Base-by-base conservation (phyloP, 2,797 vertebrate species). In the Morus bassanus region DNA sequence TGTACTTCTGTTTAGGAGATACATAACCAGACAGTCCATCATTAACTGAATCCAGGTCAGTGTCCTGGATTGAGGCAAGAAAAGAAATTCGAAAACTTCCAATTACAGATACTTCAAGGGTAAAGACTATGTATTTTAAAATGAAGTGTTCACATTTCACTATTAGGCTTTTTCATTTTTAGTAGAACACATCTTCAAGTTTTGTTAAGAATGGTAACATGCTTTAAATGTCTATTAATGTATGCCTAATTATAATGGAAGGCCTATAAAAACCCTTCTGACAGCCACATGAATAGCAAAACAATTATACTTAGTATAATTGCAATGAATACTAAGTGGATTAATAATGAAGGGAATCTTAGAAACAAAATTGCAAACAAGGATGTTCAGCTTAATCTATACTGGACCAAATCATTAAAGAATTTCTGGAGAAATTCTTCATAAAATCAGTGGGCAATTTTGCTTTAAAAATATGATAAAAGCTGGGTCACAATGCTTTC, bases 211-310 rank as follows among this genome's bases (percentile, higher is more conserved):
- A 96, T 90, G 76, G 90, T 93, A 92, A 89, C 94, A 86, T 95
- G 79, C 87, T 96, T 97, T 97, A 98, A 97, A 94, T 97, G 83
- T 85, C 95, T 96, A 85, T 96, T 98, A 98, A 96, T 90, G 24
- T 91, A 92, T 94, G 76, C 67, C 94, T 97, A 97, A 97, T 98
- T 97, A 96, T 96, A 98, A 97, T 85, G 60, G 63, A 97, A 97
- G 91, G 39, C 63, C 95, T 97, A 94, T 97, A 97, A 97, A 98
- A 97, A 89, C 96, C 77, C 79, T 88, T 97, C 76, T 65, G 85
- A 97, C 85, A 97, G 87, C 69, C 87, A 96, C 91, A 94, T 69
- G 91, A 97, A 96, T 95, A 97, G 93, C 89, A 96, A 98, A 98
- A 98, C 89, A 97, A 95, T 98, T 97, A 97, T 93, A 96, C 48